phyloP scores from a whole-genome alignment of 1,140 invertebrate genomes.

The Fopius arisanus region DNA sequence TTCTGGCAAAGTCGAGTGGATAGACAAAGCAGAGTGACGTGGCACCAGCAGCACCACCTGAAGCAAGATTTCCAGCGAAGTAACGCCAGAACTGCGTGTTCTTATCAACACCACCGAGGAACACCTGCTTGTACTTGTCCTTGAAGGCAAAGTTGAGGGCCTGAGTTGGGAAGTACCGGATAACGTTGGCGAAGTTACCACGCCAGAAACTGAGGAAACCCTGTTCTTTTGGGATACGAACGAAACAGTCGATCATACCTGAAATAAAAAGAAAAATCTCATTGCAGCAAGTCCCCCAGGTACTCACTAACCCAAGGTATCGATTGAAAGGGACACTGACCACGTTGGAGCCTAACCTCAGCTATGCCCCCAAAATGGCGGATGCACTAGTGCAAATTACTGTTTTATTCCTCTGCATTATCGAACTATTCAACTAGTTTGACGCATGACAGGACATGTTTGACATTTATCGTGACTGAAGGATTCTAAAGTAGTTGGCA shows the following conservation, averaged over 20 bases:
- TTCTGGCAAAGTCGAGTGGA: slow-evolving; percentile 94
- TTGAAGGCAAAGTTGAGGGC: slow-evolving; percentile 97
- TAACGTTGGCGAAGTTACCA: slow-evolving; percentile 93
- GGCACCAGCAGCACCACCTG: slow-evolving; percentile 93
- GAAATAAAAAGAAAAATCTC: slow-evolving; percentile 30
- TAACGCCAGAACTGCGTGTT: slow-evolving; percentile 88
- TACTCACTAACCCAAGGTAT: too few relatives aligned
- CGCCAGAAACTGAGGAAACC: slow-evolving; percentile 88
- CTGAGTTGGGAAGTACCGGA: slow-evolving; percentile 94
- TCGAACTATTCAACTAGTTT: neutral
- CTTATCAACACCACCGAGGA: slow-evolving; percentile 86
- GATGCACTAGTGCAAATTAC: neutral
- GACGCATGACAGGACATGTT: neutral
- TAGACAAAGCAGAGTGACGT: slow-evolving; percentile 96
- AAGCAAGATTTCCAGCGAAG: slow-evolving; percentile 87
- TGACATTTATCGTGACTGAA: neutral
- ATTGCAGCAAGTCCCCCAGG: too few relatives aligned
- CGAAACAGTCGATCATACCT: slow-evolving; percentile 88
- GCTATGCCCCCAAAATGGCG: neutral
- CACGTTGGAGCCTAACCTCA: slow-evolving; percentile 24
- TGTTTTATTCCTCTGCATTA: neutral
- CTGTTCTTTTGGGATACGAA: slow-evolving; percentile 87
- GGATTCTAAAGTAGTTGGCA: neutral
- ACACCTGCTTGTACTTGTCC: slow-evolving; percentile 86
- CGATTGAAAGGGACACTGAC: too few relatives aligned